Conservation (phyloP, 2,113 vertebrate genomes). For the Xiphophorus hellerii region DNA sequence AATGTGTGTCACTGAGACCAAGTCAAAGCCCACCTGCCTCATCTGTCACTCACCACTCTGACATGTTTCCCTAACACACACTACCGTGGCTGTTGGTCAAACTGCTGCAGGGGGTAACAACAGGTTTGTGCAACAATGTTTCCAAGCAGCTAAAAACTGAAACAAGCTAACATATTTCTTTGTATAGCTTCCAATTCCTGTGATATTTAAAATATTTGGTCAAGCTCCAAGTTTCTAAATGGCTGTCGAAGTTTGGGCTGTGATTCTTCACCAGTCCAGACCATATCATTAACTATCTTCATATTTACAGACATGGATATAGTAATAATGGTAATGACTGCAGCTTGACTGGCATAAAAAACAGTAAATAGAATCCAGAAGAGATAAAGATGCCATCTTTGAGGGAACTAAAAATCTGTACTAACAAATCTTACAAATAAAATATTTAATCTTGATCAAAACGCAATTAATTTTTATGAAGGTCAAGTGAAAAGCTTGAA, state of each 20-base stretch:
- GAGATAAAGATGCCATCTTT: neutral
- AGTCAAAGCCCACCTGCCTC: slow-evolving; percentile 53
- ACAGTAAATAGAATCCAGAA: neutral
- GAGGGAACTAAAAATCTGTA: neutral
- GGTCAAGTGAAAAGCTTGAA: neutral
- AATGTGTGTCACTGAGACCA: slow-evolving; percentile 32
- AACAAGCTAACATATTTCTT: neutral
- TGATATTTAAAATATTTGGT: neutral
- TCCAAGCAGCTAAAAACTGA: too few species aligned
- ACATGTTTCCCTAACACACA: neutral
- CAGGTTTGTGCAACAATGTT: too few species aligned
- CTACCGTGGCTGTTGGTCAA: slow-evolving; percentile 15
- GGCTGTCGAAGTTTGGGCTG: too few species aligned
- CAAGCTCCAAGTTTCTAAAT: too few species aligned
- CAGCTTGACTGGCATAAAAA: neutral
- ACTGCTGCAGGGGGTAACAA: neutral
- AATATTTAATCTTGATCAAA: neutral
- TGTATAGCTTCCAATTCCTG: neutral
- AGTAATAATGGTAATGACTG: neutral
- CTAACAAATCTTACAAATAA: neutral
- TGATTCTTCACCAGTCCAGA: neutral
- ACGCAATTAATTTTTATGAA: neutral
- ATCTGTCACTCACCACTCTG: slow-evolving; percentile 59
- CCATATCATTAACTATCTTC: neutral
- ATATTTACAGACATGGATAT: neutral